A percentile compares a stretch with the other conserved stretches of the same genome.
phyloP scores from a whole-genome alignment of 2,888 invertebrate species.

The Trissolcus brochymenae region DNA sequence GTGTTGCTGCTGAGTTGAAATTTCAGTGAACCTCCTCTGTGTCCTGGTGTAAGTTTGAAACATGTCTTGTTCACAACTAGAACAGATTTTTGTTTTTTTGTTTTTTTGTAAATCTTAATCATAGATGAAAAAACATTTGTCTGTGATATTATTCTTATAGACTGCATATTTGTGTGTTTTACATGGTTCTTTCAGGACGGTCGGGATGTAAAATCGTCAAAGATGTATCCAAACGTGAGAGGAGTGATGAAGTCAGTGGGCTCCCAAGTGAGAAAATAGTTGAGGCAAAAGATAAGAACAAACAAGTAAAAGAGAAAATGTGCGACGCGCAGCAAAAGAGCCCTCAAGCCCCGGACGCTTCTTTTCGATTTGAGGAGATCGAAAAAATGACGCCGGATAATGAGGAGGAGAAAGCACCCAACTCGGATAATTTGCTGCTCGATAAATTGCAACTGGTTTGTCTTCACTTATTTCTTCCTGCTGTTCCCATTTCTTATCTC shows the following conservation, averaged over 20 bases:
- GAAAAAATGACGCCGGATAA: conserved; percentile 68
- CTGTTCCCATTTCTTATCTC: background rate
- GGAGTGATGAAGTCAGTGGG: conserved; percentile 63
- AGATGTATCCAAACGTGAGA: conserved; percentile 63
- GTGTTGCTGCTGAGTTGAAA: too few relatives aligned
- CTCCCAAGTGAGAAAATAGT: conserved; percentile 62
- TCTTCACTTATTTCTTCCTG: conserved; percentile 4
- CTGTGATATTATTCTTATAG: too few relatives aligned
- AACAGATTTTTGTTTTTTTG: too few relatives aligned
- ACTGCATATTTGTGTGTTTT: too few relatives aligned
- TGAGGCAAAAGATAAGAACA: conserved; percentile 55
- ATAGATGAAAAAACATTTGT: too few relatives aligned
- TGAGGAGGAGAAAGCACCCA: conserved; percentile 57
- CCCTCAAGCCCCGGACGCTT: conserved; percentile 57
- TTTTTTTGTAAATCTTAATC: too few relatives aligned
- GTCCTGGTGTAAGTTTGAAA: too few relatives aligned
- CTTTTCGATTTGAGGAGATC: conserved; percentile 62
- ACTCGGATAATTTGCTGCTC: conserved; percentile 27
- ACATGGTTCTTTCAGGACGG: too few relatives aligned
- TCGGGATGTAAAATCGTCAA: background rate
- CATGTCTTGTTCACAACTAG: too few relatives aligned
- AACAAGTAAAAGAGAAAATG: conserved; percentile 57
- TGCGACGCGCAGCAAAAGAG: conserved; percentile 38
- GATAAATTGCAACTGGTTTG: conserved; percentile 46
- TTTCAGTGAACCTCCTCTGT: too few relatives aligned